Evolutionary conservation across 1,140 invertebrate species (phyloP), one percentile per base, ranked within the genome.

Genomic region (Penaeus indicus): DNA sequence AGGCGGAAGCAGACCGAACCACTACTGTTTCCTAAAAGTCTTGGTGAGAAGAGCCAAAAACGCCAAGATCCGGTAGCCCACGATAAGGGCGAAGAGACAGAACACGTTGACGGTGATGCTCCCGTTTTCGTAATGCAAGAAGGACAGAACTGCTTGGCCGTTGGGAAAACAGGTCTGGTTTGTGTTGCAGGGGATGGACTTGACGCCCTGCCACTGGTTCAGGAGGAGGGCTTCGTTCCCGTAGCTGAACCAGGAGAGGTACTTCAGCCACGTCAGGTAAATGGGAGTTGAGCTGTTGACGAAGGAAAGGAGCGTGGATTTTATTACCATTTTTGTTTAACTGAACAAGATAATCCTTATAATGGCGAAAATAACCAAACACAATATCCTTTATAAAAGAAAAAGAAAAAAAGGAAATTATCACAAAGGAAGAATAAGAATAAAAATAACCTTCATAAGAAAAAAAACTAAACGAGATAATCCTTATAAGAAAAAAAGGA

Each of bases 211-310:
- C 89, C 89, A 90, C 84, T 90, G 89, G 79, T 86, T 90, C 32
- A 90, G 22, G 10, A 87, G 25, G 10, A 90, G 77, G 5, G 89
- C 89, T 10, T 90, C 89, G 64, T 90, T 90, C 22, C 85, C 89
- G 84, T 90, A 90, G 69, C 69, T 86, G 67, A 90, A 90, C 89
- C 89, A 90, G 32, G 89, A 90, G 2, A 90, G 62, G 62, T 86
- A 90, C 64, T 90, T 90, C 38, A 87, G 61, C 89, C 89, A 90
- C 25, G 89, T 85, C 47, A 90, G 78, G 38, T 83, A 88, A 3
- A 47, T 42, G 25, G 87, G 87, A 1, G 87, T 88, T 19, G 87
- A 88, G 18, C 87, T 88, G 72, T 0, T 21, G 32, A 4, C n/a
- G n/a, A 22, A n/a, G 32, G 32, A 61, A 27, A 16, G 10, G 54